Conservation (phyloP, 2,888 invertebrate species). For the Cyclophora albipunctata region DNA sequence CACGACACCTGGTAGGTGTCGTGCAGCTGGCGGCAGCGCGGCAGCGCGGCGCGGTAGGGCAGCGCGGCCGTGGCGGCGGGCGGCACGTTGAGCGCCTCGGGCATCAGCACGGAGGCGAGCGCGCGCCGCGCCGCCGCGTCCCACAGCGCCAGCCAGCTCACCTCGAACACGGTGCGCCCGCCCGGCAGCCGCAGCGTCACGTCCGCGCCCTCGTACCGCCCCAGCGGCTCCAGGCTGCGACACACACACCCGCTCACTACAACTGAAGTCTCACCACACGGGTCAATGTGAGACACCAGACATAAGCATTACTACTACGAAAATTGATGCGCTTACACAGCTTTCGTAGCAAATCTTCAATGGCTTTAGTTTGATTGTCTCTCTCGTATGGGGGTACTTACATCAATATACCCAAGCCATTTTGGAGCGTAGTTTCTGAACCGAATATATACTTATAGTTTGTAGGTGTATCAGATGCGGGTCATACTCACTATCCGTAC, state of each 20-base stretch:
- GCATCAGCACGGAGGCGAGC: slow-evolving; percentile 77
- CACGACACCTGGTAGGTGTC: slow-evolving; percentile 88
- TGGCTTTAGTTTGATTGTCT: too few species aligned
- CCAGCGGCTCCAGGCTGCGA: slow-evolving; percentile 84
- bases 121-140: slow-evolving; percentile 72
- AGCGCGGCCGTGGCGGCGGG: slow-evolving; percentile 77
- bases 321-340: too few species aligned
- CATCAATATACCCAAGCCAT: neutral
- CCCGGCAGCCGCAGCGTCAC: slow-evolving; percentile 86
- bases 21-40: slow-evolving; percentile 91
- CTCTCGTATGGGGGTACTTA: too few species aligned
- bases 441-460: too few species aligned
- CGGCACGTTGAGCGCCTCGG: slow-evolving; percentile 87
- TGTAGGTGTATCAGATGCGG: too few species aligned
- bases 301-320: too few species aligned
- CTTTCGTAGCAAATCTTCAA: too few species aligned
- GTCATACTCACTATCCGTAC: slow-evolving; percentile 88
- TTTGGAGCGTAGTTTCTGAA: too few species aligned
- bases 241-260: neutral
- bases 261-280: too few species aligned
- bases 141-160: slow-evolving; percentile 90
- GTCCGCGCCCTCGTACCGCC: slow-evolving; percentile 82
- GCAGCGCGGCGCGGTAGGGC: slow-evolving; percentile 75
- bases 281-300: too few species aligned
- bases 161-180: slow-evolving; percentile 85